phyloP scores from a whole-genome alignment of 2,797 vertebrate genomes.

The Thunnus albacares region DNA sequence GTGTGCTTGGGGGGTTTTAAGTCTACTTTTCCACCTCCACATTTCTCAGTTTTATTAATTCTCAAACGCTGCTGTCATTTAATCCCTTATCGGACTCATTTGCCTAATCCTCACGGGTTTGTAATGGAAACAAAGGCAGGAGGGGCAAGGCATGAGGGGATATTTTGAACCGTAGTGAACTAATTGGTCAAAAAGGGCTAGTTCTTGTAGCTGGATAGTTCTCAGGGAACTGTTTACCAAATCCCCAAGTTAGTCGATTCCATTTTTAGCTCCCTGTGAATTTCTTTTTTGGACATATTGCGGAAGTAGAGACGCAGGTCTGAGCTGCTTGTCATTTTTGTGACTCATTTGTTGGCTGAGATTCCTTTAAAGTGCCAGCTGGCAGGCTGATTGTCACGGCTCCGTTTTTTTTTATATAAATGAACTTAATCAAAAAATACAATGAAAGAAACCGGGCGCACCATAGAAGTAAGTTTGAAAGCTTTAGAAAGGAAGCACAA shows the following conservation, averaged over 20 bases:
- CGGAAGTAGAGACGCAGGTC: neutral
- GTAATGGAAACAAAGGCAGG: constrained; percentile 3
- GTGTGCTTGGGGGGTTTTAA: no score
- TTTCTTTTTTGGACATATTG: neutral
- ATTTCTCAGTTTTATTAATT: no score
- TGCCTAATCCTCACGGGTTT: neutral
- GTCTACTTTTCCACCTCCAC: no score
- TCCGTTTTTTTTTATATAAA: constrained; percentile 17
- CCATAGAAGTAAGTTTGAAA: constrained; percentile 20
- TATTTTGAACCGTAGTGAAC: neutral
- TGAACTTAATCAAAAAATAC: constrained; percentile 27
- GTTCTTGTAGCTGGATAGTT: constrained; percentile 14
- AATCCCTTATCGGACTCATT: neutral
- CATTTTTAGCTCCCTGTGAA: neutral
- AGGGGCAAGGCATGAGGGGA: neutral
- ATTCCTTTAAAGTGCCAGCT: constrained; percentile 1
- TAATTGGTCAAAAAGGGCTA: neutral
- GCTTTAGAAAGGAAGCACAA: constrained; percentile 4
- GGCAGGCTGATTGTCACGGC: neutral
- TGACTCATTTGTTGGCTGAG: constrained; percentile 4
- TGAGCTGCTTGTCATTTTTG: constrained; percentile 15
- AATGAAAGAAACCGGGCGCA: constrained; percentile 14
- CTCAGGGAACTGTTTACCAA: neutral
- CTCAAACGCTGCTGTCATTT: neutral
- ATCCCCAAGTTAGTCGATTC: neutral